Base-by-base conservation (phyloP, 2,113 vertebrate species). In the Sclerurus mexicanus region DNA sequence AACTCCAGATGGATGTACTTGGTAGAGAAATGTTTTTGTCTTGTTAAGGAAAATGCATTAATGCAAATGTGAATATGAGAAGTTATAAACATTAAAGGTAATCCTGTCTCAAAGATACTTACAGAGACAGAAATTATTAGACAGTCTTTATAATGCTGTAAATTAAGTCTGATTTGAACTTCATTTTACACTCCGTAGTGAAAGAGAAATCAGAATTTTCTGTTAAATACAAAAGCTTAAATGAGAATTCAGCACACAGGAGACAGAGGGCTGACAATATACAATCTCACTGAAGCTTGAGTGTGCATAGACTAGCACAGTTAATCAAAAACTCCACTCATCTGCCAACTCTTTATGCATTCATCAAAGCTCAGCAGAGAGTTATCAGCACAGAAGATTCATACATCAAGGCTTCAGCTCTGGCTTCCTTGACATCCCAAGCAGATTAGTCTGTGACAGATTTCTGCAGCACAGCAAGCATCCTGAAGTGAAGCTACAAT, bases 321-420 rank as follows among this genome's bases (percentile, higher is more conserved):
- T 97, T 98, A 95, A 98, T 98, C 97, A 97, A 96, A 96, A 96
- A 78, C 93, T 83, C 64, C 16, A 40, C 92, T 97, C 81, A 42
- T 96, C 96, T 92, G 94, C 94, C 93, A 95, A 84, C 94, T 96
- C 93, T 78, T 97, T 93, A 87, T 82, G 91, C 95, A 97, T 96
- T 97, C 95, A 84, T 97, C 96, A 97, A 94, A 98, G 90, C 95
- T 94, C 97, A 93, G 86, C 74, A 49, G 96, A 97, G 95, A 94
- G 53, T 92, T 91, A 95, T 96, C 79, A 79, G 85, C 93, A 87
- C 39, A 79, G 93, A 84, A 90, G 89, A 96, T 96, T 96, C 96
- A 87, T 77, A 92, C 49, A 89, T 97, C 97, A 96, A 96, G 88
- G 76, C 77, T 91, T 92, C 93, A 87, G 93, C 68, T 86, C 42